Evolutionary conservation across 2,888 invertebrate species (phyloP).

Genomic region (Asteroscopus sphinx): DNA sequence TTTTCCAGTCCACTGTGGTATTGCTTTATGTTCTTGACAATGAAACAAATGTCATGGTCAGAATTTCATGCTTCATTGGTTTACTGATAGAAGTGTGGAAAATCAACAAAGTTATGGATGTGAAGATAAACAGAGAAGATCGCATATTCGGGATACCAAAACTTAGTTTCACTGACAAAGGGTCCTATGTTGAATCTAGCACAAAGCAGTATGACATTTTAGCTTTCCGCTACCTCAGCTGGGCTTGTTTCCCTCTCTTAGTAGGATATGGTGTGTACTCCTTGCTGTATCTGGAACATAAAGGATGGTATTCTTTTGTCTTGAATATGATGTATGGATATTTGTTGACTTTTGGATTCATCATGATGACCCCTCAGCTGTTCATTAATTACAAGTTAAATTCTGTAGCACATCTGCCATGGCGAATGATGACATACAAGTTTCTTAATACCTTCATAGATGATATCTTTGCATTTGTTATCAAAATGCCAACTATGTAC

Average conservation of each 20-base stretch:
- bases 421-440: slow-evolving; percentile 99
- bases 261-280: slow-evolving; percentile 98
- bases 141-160: slow-evolving; percentile 95
- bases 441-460: slow-evolving; percentile 99
- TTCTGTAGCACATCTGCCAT: slow-evolving; percentile 99
- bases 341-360: slow-evolving; percentile 99
- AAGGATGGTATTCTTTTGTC: slow-evolving; percentile 99
- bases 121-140: slow-evolving; percentile 93
- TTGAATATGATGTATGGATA: slow-evolving; percentile 99
- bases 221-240: slow-evolving; percentile 98
- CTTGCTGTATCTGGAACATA: slow-evolving; percentile 98
- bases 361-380: slow-evolving; percentile 99
- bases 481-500: slow-evolving; percentile 99
- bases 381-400: slow-evolving; percentile 99
- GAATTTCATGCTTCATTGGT: slow-evolving; percentile 98
- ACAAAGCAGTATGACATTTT: slow-evolving; percentile 98
- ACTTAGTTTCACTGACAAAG: slow-evolving; percentile 96
- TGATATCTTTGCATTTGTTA: slow-evolving; percentile 99
- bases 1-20: slow-evolving; percentile 98
- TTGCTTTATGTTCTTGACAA: slow-evolving; percentile 99
- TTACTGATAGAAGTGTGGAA: slow-evolving; percentile 99
- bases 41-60: slow-evolving; percentile 98
- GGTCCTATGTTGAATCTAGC: slow-evolving; percentile 98
- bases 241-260: slow-evolving; percentile 98
- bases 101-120: slow-evolving; percentile 97